These are phyloP conservation scores for Drosophila sturtevanti DNA, from an alignment of 1,140 invertebrate genomes.

Conservation along the genomic window DNA sequence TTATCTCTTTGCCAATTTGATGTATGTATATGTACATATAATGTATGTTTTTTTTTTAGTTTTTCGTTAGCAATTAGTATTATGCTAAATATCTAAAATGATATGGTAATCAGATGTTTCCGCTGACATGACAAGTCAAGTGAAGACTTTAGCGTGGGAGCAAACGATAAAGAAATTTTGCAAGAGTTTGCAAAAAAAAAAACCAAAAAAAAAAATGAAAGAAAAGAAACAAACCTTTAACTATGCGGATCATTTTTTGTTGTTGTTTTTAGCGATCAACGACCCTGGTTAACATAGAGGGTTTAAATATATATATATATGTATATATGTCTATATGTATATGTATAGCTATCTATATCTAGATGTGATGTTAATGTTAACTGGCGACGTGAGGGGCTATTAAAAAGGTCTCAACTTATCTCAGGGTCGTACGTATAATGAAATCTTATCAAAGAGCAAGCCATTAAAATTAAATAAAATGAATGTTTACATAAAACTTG, in stretches of 20 bases:
- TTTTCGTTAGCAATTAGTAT: constrained; percentile 42
- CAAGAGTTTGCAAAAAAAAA: constrained; percentile 21
- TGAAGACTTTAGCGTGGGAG: constrained; percentile 36
- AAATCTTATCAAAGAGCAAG: constrained; percentile 57
- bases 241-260: constrained; percentile 20
- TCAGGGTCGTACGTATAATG: constrained; percentile 36
- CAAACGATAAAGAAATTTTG: constrained; percentile 41
- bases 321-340: neutral
- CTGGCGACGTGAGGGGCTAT: constrained; percentile 48
- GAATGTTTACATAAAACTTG: constrained; percentile 50
- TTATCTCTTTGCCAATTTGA: neutral
- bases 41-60: no score
- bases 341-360: constrained; percentile 9
- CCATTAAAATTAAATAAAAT: constrained; percentile 59
- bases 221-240: constrained; percentile 15
- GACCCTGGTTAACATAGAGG: constrained; percentile 46
- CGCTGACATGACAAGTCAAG: constrained; percentile 33
- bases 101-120: constrained; percentile 61
- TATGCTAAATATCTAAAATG: constrained; percentile 55
- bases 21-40: neutral
- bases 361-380: constrained; percentile 8
- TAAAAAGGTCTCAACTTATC: constrained; percentile 44
- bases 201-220: neutral
- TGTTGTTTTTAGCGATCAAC: constrained; percentile 33
- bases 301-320: neutral